These are phyloP conservation scores for Neuroterus valhalla DNA, from an alignment of 1,140 invertebrate species.

Conservation along the genomic window DNA sequence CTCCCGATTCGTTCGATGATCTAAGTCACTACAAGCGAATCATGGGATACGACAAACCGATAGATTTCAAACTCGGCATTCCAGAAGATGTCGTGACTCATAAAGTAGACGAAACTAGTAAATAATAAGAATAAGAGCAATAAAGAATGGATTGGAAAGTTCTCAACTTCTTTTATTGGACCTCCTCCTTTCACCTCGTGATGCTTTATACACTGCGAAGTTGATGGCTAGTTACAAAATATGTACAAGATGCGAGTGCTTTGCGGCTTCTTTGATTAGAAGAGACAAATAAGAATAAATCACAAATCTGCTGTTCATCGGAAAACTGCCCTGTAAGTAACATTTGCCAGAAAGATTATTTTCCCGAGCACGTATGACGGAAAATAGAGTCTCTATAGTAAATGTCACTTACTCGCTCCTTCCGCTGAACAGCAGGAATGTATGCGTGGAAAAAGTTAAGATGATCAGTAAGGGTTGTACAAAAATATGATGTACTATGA, in stretches of 20 bases:
- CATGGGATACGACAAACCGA: conserved; percentile 93
- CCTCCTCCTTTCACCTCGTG: conserved; percentile 36
- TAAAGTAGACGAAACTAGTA: conserved; percentile 7
- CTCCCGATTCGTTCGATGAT: conserved; percentile 76
- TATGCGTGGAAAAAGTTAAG: not conserved
- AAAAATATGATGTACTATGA: conserved; percentile 6
- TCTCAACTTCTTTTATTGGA: conserved; percentile 49
- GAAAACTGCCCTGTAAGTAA: no score
- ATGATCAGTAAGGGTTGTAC: not conserved
- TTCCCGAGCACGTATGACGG: no score
- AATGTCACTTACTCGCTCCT: no score
- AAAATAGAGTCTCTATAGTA: no score
- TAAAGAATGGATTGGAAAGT: conserved; percentile 12
- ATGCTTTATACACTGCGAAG: conserved; percentile 39
- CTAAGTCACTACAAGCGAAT: conserved; percentile 86
- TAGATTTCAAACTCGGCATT: conserved; percentile 83
- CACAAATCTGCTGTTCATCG: no score
- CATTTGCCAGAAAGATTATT: no score
- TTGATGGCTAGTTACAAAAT: conserved; percentile 60
- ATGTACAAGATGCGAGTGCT: conserved; percentile 52
- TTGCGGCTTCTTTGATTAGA: no score
- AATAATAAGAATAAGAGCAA: conserved; percentile 35
- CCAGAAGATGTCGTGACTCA: not conserved
- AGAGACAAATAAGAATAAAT: not conserved
- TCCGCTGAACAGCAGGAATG: no score